Base-by-base conservation (phyloP, 2,888 invertebrate genomes). In the Brenthis hecate region DNA sequence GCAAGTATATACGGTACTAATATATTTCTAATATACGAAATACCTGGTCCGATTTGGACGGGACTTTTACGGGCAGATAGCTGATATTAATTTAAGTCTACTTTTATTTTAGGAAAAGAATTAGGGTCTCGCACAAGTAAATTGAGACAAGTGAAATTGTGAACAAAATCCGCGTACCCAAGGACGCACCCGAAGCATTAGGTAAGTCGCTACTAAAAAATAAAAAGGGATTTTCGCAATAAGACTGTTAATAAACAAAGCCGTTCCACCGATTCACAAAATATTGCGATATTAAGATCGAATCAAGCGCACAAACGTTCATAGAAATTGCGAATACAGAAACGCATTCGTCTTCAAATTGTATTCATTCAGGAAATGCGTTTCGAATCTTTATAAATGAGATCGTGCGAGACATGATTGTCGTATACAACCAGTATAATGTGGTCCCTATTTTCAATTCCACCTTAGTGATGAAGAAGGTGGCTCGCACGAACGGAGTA, bases 341-440 rank as follows among this genome's bases (percentile, higher is more conserved):
- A 85, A 81, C 81, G 80, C 87, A 91, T 91, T 86, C 85, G 82
- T 90, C 87, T 89, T 85, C 84, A 91, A 91, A 92, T 92, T 91
- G 91, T 88, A 85, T 87, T 91, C 91, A 91, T 92, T 91, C 87
- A 80, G 72, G 81, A 85, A 87, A 92, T 89, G 85, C 84, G 83
- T 86, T 89, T 80, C 75, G 83, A 88, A 92, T 91, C 92, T 88
- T 85, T 92, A 92, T 87, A 91, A 90, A 92, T 90, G 87, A 77
- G 85, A 80, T 81, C 82, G 84, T 83, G 81, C 80, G 81, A 76
- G 80, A 80, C 77, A 76, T 74, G 80, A 85, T 87, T 73, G 77
- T 74, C 72, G 69, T 73, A 63, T 56, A 51, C 62, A 56, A 75
- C 89, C 81, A 81, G 68, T 75, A 60, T 81, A 77, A 61, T 53